Conservation (phyloP, 2,888 invertebrate species). For the Agonopterix alstromeriana region DNA sequence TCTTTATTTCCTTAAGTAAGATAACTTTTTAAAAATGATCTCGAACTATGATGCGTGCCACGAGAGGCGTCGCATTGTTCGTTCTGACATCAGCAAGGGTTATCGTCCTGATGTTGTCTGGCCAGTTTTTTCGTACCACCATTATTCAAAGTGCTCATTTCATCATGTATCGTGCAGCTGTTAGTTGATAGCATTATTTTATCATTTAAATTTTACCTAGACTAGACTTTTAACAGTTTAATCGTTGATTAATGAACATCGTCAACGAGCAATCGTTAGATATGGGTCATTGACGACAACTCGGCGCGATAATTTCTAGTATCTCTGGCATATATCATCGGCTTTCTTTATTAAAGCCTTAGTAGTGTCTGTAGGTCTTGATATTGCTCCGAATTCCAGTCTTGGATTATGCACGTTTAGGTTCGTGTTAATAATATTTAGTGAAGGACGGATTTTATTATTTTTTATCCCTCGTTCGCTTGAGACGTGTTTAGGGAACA, state of each 20-base stretch:
- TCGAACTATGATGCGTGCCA: too few relatives aligned
- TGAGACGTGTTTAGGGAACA: not conserved
- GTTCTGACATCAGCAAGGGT: slow-evolving; percentile 16
- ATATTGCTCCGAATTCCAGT: slow-evolving; percentile 4
- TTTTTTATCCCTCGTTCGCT: not conserved
- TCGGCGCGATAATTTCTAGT: not conserved
- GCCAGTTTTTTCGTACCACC: slow-evolving; percentile 10
- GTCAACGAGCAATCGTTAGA: too few relatives aligned
- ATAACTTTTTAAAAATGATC: too few relatives aligned
- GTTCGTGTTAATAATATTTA: not conserved
- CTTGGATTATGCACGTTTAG: not conserved
- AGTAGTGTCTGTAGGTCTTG: not conserved
- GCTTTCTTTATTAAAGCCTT: slow-evolving; percentile 1
- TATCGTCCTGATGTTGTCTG: slow-evolving; percentile 12
- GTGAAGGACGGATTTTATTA: not conserved
- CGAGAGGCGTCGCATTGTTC: too few relatives aligned
- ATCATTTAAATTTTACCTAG: not conserved
- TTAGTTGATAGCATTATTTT: not conserved
- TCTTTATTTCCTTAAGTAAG: too few relatives aligned
- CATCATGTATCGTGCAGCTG: not conserved
- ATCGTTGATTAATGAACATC: not conserved
- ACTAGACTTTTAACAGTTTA: not conserved
- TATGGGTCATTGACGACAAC: not conserved
- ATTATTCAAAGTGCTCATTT: not conserved
- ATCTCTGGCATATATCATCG: not conserved